Base-by-base conservation (phyloP, 92 coral and sea anemone species). In the Palythoa grandis region DNA sequence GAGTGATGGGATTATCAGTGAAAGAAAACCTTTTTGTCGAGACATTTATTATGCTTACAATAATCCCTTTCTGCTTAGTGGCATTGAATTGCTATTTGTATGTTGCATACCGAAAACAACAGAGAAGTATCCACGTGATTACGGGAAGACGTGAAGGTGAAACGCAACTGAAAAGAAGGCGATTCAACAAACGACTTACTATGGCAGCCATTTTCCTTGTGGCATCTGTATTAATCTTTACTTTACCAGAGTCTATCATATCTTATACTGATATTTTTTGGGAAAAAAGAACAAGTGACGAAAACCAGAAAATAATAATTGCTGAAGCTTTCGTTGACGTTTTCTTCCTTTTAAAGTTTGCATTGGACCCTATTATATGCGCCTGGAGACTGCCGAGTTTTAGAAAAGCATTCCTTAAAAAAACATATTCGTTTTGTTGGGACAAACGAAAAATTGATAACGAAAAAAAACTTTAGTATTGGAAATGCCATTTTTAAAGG, bases 11-110 rank as follows among this genome's bases (percentile, higher is more conserved):
- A 54, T 23, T 80, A 66, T 43, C 74, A 14, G 22, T 65, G 15
- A 50, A 66, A 52, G 85, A 80, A 1, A 66, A 47, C 85, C 29
- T 43, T 66, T 23, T 80, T 48, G 60, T 66, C 15, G 85, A 80
- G 23, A 80, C 85, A 47, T 80, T 80, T 80, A n/a, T 80, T 39
- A 80, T 80, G 85, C 66, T 80, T 25, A 80, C 74, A 20, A 14
- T 15, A 65, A 25, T 80, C 22, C 85, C 85, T 2, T 20, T 80
- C 16, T 80, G 74, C 47, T 80, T 80, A 52, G 38, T 66, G 1
- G 85, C 52, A 40, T 11, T 80, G 40, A 80, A 80, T 65, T 15
- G 66, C 24, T 80, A 66, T 22, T 80, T 80, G 74, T 80, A 52
- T 80, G 10, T 22, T 25, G 35, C 63, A 14, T 66, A 66, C 37